Evolutionary conservation across 2,888 invertebrate species (phyloP), one percentile per base, ranked within the genome.

Genomic region (Patella pellucida): DNA sequence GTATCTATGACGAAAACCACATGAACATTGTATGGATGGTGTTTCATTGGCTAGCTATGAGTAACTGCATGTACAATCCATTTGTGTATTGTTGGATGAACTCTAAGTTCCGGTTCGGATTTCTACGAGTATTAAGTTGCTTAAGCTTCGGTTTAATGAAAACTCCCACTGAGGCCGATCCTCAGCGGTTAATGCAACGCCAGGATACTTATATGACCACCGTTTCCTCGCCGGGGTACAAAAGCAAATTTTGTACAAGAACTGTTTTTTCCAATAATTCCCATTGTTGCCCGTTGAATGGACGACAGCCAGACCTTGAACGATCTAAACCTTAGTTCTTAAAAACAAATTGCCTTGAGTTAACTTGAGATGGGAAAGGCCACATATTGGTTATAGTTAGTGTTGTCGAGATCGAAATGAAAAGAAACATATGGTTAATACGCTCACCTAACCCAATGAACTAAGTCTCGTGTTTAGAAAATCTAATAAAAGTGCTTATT

Each of bases 21-120:
- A 86, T 86, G 84, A 83, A 84, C 73, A 84, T 85, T 14, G 78
- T 85, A 23, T 86, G 86, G 86, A 83, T 84, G 74, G 76, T 78
- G 2, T 96, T 97, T 87, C 91, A 91, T 76, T 90, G 89, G 97
- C 93, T 97, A 75, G 97, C 97, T 15, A 97, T 97, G 97, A 96
- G 96, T 91, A 97, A 97, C 92, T 96, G 96, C 81, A 96, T 97
- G 96, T 97, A 97, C 92, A 97, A 97, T 92, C 97, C 97, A 41
- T 96, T 97, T 88, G 97, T 97, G 84, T 97, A 97, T 79, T 97
- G 96, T 92, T 97, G 96, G 96, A 97, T 97, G 96, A 97, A 97
- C 92, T 95, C 96, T 81, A 96, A 96, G 75, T 87, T 84, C 74
- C 77, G 86, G 52, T 81, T 83, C 54, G 86, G 86, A 56, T 86